Evolutionary conservation across 1,140 invertebrate genomes (phyloP).

Genomic region (Doryteuthis pealeii): DNA sequence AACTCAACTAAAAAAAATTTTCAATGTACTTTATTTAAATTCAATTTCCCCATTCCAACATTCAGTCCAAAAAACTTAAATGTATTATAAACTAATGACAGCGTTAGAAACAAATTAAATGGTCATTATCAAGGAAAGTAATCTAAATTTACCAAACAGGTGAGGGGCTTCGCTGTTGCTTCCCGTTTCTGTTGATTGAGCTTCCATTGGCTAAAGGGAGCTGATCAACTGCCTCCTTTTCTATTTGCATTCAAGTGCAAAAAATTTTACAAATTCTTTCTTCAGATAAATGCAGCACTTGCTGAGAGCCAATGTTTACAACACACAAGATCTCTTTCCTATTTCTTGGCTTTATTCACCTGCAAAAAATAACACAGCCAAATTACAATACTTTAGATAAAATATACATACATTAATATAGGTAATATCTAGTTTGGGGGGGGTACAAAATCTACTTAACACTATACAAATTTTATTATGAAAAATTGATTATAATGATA

Average conservation of each 20-base stretch:
- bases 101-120: background rate
- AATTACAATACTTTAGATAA: too few relatives aligned
- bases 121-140: conserved; percentile 12
- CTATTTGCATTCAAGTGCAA: conserved; percentile 96
- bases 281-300: conserved; percentile 92
- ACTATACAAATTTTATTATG: too few relatives aligned
- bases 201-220: conserved; percentile 77
- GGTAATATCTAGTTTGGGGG: too few relatives aligned
- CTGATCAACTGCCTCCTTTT: conserved; percentile 92
- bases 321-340: conserved; percentile 96
- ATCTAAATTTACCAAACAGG: conserved; percentile 42
- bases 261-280: conserved; percentile 96
- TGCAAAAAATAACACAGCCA: too few relatives aligned
- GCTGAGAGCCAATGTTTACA: conserved; percentile 91
- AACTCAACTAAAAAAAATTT: too few relatives aligned
- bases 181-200: conserved; percentile 56
- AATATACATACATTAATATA: too few relatives aligned
- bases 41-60: background rate
- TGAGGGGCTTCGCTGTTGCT: conserved; percentile 52
- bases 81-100: background rate
- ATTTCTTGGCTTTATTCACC: conserved; percentile 97
- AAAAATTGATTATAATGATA: too few relatives aligned
- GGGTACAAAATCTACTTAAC: too few relatives aligned
- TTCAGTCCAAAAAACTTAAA: background rate
- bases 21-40: too few relatives aligned